phyloP scores from a whole-genome alignment of 2,797 vertebrate genomes.

The Gephyroberyx darwinii region DNA sequence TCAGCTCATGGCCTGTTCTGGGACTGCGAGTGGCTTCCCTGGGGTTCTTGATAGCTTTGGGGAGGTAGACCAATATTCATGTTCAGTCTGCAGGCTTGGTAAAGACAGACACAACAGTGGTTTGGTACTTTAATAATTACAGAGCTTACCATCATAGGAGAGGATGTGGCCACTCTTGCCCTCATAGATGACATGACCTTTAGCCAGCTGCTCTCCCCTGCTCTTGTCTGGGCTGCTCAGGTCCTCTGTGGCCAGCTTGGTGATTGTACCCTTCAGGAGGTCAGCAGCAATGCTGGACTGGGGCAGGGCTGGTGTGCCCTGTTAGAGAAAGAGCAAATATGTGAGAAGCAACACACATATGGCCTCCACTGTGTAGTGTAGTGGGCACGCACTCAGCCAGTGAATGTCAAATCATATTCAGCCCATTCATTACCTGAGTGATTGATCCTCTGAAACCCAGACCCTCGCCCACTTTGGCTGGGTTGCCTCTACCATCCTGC shows the following conservation, averaged over 20 bases:
- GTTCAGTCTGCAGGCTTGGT: background rate
- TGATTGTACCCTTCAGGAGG: slow-evolving; percentile 91
- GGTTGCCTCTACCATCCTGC: slow-evolving; percentile 89
- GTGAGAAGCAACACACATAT: slow-evolving; percentile 8
- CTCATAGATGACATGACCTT: slow-evolving; percentile 97
- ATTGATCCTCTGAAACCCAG: slow-evolving; percentile 90
- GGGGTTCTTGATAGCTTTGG: slow-evolving; percentile 92
- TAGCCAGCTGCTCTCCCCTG: slow-evolving; percentile 89
- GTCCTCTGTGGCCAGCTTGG: slow-evolving; percentile 91
- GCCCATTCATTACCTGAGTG: slow-evolving; percentile 85
- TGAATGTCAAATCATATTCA: background rate
- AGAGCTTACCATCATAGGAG: slow-evolving; percentile 82
- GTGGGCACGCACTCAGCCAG: background rate
- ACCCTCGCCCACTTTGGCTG: slow-evolving; percentile 86
- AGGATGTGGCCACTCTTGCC: slow-evolving; percentile 96
- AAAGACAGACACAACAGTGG: background rate
- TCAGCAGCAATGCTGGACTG: slow-evolving; percentile 92
- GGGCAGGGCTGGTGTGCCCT: slow-evolving; percentile 93
- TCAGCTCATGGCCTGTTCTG: slow-evolving; percentile 90
- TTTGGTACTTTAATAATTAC: background rate
- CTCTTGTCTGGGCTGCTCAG: slow-evolving; percentile 88
- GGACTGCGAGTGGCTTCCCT: slow-evolving; percentile 96
- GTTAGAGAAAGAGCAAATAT: slow-evolving; percentile 34
- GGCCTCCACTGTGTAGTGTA: background rate
- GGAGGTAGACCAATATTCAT: slow-evolving; percentile 20